Evolutionary conservation across 1,140 invertebrate species (phyloP), one percentile per base, ranked within the genome.

Genomic region (Cydia amplana): DNA sequence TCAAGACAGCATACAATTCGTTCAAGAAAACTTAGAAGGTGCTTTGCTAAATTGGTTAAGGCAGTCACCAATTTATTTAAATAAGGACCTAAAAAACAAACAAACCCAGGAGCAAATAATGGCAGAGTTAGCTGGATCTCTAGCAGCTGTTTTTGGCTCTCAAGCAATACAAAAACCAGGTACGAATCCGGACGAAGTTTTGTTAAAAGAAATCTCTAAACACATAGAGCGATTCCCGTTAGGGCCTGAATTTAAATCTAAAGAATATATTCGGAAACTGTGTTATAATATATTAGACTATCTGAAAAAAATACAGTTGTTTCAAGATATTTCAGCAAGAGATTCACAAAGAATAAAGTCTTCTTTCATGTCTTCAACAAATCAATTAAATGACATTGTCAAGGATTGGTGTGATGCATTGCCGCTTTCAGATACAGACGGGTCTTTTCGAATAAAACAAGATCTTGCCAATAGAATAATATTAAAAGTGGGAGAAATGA

Each of bases 401-500:
- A 51, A 74, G 74, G 49, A 74, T 63, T 76, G 64, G 65, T 82
- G 77, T 75, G 63, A 80, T 12, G 73, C 74, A 40, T 75, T 83
- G 64, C 80, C 77, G 6, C 73, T 82, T 72, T 14, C 65, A 74
- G 73, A 79, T 10, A 78, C 25, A 7, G 72, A 79, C 76, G 78
- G 74, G 70, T 25, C 55, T 18, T 73, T 75, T 67, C 72, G 16
- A 28, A 63, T 83, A 6, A 84, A 77, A 72, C 76, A 81, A 79
- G 72, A 79, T n/a, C 28, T 85, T 16, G 78, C 77, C 25, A 79
- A 36, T 32, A 79, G 74, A 70, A 36, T 85, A 20, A 51, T 82
- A 10, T 77, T 75, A 43, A 81, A 80, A 77, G 51, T 82, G 6
- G 74, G 73, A 9, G 79, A 81, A 67, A 36, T 82, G 63, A 83